Evolutionary conservation across 2,113 vertebrate species (phyloP), one percentile per base, ranked within the genome.

Genomic region (Ameiurus melas): DNA sequence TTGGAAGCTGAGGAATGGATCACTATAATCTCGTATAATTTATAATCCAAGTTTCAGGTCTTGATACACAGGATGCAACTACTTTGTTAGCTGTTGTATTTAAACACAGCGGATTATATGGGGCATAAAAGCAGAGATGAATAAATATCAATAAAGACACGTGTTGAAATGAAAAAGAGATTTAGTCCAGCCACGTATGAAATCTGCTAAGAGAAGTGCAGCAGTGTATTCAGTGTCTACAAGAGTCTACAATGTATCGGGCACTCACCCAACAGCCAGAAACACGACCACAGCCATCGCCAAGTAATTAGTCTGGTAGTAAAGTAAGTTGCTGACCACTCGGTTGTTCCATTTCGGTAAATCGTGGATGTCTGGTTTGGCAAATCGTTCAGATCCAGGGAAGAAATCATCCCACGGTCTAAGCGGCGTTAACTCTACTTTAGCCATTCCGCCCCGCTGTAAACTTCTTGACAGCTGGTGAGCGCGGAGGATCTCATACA

Each of bases 231-330:
- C 1, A 14, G 73, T 51, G 39, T 51, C 1, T 43, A 53, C 16
- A 9, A 55, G 27, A 55, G 20, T 27, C 6, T 0, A 1, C 4
- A 4, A 1, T 39, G 51, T 1, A 25, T 1, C 57, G 3, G 20
- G 17, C 39, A 95, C 97, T 97, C 91, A 99, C 98, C 98, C 97
- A 62, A 99, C 97, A 5, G 97, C 53, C 10, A 97, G 92, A 91
- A 98, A 94, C 86, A 97, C 96, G 55, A 90, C 89, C 71, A 97
- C 90, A 17, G 96, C 96, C 92, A 97, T 78, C 10, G 92, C 93
- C 89, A 99, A 89, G 88, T 99, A 99, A 89, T 99, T 99, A 62
- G 97, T 99, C 92, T 99, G 97, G 90, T 99, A 99, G 82, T 99
- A 99, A 20, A 99, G 96, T 93, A 99, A 93, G 91, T 99, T 99